Base-by-base conservation (phyloP, 1,140 invertebrate species). In the Zelostemma sp. region DNA sequence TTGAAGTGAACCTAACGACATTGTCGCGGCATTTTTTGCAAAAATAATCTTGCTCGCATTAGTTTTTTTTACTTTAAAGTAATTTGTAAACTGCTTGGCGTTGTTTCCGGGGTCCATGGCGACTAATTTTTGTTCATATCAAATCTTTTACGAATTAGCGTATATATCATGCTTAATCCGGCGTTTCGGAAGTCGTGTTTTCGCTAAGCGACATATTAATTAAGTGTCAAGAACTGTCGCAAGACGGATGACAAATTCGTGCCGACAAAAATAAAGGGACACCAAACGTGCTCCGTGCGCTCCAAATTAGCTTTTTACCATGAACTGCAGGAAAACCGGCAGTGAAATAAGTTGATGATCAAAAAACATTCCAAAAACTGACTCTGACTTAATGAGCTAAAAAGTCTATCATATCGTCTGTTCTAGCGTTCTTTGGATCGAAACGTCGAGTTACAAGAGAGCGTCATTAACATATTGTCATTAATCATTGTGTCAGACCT, bases 241-340 rank as follows among this genome's bases (percentile, higher is more conserved):
- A 62, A 56, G 47, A 31, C 58, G 54, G 45, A 61, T 70, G 67
- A 70, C 61, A 61, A 70, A 65, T 65, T 61, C 14, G 46, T 48
- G 46, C 46, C 46, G 21, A 12, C 46, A 11, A 48, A 31, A 47
- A 47, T 47, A 17, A 47, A 19, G 15, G 19, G 16, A 40, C 50
- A 9, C 19, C 51, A 38, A 31, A 48, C 50, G 47, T 17, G 47
- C 40, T 11, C 21, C 9, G 25, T 53, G 38, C 21, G 35, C 48
- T 18, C 28, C 41, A 60, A 69, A 64, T 64, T 60, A 64, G 60
- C 56, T 69, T 69, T 69, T 69, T 63, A 51, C 59, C 56, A 28
- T 17, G 21, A 31, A 31, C 15, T 9, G 19, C 45, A 43, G 45
- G 45, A 28, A 63, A 69, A 63, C 58, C 50, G 55, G 59, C 57